A percentile compares a stretch with the other conserved stretches of the same genome.
Evolutionary conservation across 2,888 invertebrate genomes (phyloP).

Genomic region (Thymelicus acteon): DNA sequence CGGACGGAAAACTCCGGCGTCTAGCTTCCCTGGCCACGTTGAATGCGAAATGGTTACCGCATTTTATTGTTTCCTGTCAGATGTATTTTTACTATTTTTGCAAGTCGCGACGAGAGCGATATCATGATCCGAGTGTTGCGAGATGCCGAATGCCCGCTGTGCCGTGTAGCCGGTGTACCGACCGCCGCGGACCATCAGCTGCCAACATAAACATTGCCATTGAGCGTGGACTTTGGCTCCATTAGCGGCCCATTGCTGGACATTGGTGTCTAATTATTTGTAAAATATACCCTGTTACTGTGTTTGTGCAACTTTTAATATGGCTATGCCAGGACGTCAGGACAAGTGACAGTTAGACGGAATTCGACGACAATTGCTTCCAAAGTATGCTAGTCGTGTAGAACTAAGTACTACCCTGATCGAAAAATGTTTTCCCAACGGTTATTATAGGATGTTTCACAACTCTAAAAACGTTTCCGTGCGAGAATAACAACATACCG

Average conservation of each 20-base stretch:
- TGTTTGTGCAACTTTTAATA: too few relatives aligned
- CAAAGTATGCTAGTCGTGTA: too few relatives aligned
- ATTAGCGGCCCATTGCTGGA: neutral
- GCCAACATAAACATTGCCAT: slow-evolving; percentile 5
- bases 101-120: slow-evolving; percentile 2
- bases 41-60: neutral
- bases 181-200: neutral
- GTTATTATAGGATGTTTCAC: neutral
- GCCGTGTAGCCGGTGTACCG: neutral
- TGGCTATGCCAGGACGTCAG: too few relatives aligned
- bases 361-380: too few relatives aligned
- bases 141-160: neutral
- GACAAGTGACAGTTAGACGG: too few relatives aligned
- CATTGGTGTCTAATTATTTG: neutral
- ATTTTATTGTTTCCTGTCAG: slow-evolving; percentile 22
- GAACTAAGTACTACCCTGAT: too few relatives aligned
- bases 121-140: slow-evolving; percentile 14
- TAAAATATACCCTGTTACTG: too few relatives aligned
- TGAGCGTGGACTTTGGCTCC: neutral
- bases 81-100: slow-evolving; percentile 18
- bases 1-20: neutral
- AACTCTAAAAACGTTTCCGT: neutral
- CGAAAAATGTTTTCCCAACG: neutral
- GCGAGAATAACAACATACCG: neutral
- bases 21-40: neutral